Conservation (phyloP, 2,113 vertebrate genomes). For the Mystacornis crossleyi region DNA sequence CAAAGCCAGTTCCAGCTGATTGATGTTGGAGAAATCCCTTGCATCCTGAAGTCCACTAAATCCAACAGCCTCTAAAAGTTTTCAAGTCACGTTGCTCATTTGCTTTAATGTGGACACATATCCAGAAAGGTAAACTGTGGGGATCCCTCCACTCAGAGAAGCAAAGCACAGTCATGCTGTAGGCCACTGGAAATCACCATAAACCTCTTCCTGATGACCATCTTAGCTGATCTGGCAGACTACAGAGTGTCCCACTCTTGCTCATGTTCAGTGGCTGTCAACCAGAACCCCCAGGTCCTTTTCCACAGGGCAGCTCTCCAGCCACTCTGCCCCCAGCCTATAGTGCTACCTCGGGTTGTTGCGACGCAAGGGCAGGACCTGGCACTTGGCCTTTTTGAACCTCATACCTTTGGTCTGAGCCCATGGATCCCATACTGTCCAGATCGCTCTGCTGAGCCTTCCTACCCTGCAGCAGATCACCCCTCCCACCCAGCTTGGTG, state of each 20-base stretch:
- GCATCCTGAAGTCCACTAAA: neutral
- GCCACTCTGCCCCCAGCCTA: neutral
- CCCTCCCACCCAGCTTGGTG: neutral
- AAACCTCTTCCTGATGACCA: neutral
- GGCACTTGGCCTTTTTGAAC: no score
- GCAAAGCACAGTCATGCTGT: neutral
- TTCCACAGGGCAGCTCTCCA: neutral
- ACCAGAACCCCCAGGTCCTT: neutral
- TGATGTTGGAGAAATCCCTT: neutral
- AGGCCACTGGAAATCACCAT: neutral
- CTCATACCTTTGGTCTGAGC: neutral
- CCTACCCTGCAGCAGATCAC: neutral
- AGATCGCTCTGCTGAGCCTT: neutral
- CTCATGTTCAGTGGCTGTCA: neutral
- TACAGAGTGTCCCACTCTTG: neutral
- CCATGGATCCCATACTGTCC: neutral
- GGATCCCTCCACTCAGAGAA: neutral
- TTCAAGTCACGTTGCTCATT: neutral
- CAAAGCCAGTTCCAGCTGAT: neutral
- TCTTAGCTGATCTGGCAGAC: neutral
- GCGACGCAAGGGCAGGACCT: neutral
- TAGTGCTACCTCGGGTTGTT: accelerated
- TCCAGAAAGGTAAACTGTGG: neutral
- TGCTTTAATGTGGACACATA: neutral
- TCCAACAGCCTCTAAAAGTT: neutral